Conservation (phyloP, 2,797 vertebrate genomes). For the Graptemys geographica region DNA sequence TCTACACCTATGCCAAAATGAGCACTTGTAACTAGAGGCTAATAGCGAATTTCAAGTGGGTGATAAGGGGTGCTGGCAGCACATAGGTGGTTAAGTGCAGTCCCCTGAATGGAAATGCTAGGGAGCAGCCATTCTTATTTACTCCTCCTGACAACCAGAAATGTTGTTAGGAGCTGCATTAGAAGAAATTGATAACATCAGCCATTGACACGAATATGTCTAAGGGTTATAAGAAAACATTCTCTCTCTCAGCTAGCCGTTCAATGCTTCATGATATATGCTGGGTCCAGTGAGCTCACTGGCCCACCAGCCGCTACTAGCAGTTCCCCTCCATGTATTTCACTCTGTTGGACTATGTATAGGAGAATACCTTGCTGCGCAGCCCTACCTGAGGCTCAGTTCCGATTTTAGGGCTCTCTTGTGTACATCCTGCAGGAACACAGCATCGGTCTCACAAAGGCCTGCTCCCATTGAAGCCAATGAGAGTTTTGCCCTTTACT, state of each 20-base stretch:
- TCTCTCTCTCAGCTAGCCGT: background rate
- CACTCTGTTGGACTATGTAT: background rate
- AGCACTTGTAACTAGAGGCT: background rate
- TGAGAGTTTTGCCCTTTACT: background rate
- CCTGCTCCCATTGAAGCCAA: background rate
- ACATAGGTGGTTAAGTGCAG: background rate
- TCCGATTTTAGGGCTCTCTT: background rate
- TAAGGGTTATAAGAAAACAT: constrained; percentile 1
- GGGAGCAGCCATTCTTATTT: background rate
- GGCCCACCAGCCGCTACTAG: background rate
- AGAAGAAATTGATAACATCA: background rate
- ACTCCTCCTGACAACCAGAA: background rate
- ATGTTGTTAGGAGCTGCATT: background rate
- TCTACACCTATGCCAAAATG: background rate
- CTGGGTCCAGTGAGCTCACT: background rate
- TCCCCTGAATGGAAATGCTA: background rate
- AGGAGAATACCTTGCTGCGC: background rate
- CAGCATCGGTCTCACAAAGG: rapidly evolving
- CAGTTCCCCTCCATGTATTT: background rate
- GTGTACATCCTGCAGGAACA: background rate
- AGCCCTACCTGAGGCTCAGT: background rate
- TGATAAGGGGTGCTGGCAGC: background rate
- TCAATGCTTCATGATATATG: constrained; percentile 13
- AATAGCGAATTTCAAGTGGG: background rate
- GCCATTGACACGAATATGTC: background rate